These are phyloP conservation scores for Chiridota heheva DNA, from an alignment of 35 echinoderm and acorn worm genomes.

Conservation along the genomic window DNA sequence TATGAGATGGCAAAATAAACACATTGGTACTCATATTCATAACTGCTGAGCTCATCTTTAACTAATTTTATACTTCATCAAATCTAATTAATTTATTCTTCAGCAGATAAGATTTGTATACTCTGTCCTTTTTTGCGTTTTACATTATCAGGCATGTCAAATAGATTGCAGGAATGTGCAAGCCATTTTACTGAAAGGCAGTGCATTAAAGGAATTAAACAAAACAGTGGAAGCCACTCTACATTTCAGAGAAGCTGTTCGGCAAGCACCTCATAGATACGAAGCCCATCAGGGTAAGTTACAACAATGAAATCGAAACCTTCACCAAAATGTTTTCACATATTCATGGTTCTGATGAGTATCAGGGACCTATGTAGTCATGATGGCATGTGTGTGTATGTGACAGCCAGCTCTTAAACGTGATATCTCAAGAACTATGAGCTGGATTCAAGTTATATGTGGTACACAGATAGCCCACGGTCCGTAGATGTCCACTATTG, in stretches of 20 bases:
- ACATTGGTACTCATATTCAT: neutral
- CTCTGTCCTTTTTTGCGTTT: neutral
- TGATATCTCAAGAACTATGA: too few relatives aligned
- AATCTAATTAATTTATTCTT: too few relatives aligned
- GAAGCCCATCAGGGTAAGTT: constrained; percentile 97
- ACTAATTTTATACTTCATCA: neutral
- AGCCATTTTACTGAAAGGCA: constrained; percentile 80
- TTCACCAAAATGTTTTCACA: neutral
- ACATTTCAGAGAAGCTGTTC: constrained; percentile 93
- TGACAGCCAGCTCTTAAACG: too few relatives aligned
- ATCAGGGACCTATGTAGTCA: too few relatives aligned
- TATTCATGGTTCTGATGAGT: too few relatives aligned
- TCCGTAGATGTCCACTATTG: too few relatives aligned
- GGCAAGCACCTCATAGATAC: constrained; percentile 81
- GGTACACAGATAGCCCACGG: too few relatives aligned
- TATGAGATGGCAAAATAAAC: too few relatives aligned
- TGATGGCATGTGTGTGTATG: too few relatives aligned
- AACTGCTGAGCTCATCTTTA: neutral
- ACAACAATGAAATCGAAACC: too few relatives aligned
- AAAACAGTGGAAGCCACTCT: constrained; percentile 85
- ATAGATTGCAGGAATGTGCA: constrained; percentile 69
- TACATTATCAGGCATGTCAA: constrained; percentile 67
- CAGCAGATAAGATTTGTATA: too few relatives aligned
- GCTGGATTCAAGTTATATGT: too few relatives aligned
- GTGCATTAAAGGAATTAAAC: constrained; percentile 73